These are phyloP conservation scores for Dipodomys spectabilis DNA, from an alignment of 2,113 vertebrate genomes.

Conservation along the genomic window DNA sequence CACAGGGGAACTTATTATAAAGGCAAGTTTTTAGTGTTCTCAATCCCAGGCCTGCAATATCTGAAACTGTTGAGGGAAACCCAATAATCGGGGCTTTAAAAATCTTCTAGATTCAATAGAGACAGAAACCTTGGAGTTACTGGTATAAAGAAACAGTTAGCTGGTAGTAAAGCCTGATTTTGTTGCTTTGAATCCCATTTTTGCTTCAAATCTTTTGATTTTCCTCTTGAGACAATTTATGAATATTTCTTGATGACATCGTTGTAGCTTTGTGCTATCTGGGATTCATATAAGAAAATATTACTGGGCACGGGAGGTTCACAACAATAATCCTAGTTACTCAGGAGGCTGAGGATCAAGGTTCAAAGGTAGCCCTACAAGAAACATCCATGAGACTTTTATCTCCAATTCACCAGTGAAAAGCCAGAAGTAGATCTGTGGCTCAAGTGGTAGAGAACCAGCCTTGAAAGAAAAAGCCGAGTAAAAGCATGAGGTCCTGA, in stretches of 20 bases:
- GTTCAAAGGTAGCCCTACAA: too few relatives aligned
- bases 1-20: neutral
- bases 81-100: neutral
- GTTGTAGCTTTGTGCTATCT: neutral
- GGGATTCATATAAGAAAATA: neutral
- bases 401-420: too few relatives aligned
- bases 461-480: too few relatives aligned
- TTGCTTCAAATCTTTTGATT: slow-evolving; percentile 9
- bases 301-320: too few relatives aligned
- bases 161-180: neutral
- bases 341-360: too few relatives aligned
- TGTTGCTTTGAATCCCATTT: neutral
- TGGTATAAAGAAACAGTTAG: neutral
- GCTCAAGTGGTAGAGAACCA: too few relatives aligned
- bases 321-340: too few relatives aligned
- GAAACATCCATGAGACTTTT: too few relatives aligned
- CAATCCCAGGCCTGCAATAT: neutral
- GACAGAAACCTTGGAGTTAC: neutral
- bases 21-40: neutral
- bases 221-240: neutral
- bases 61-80: neutral
- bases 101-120: neutral
- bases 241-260: neutral
- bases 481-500: too few relatives aligned
- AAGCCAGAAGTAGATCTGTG: too few relatives aligned